A percentile compares a stretch with the other conserved stretches of the same genome.
Conservation (phyloP, 2,888 invertebrate species). For the Agonopterix alstromeriana region DNA sequence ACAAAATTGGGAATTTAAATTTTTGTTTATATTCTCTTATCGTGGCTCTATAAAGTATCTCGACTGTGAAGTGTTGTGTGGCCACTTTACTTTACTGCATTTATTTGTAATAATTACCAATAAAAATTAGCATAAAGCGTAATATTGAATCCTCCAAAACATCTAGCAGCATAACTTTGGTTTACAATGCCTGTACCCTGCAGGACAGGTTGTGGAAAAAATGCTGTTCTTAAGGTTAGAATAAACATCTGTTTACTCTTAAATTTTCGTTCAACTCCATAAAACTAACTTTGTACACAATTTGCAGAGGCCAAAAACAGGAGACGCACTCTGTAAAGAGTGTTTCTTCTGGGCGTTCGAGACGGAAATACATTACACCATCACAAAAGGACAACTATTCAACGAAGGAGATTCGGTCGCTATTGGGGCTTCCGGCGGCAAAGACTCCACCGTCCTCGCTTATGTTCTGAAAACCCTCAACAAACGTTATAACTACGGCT, state of each 20-base stretch:
- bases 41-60: no score
- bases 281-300: not conserved
- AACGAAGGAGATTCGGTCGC: conserved; percentile 91
- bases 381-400: conserved; percentile 88
- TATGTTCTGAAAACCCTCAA: conserved; percentile 95
- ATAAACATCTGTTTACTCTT: conserved; percentile 3
- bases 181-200: conserved; percentile 81
- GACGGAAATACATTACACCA: conserved; percentile 95
- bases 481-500: conserved; percentile 91
- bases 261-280: not conserved
- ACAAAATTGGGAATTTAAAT: no score
- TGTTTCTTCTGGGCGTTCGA: conserved; percentile 97
- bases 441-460: conserved; percentile 98
- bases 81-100: no score
- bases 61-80: no score
- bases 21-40: no score
- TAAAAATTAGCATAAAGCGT: no score
- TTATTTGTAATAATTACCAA: no score
- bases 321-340: conserved; percentile 93
- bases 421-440: conserved; percentile 95
- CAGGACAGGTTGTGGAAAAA: conserved; percentile 83
- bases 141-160: no score
- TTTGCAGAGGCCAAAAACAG: conserved; percentile 93
- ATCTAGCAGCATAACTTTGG: no score
- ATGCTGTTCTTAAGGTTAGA: conserved; percentile 84